Percentiles rank a stretch among this genome's conserved stretches.
Evolutionary conservation across 1,140 invertebrate genomes (phyloP).

Genomic region (Oncopeltus fasciatus): DNA sequence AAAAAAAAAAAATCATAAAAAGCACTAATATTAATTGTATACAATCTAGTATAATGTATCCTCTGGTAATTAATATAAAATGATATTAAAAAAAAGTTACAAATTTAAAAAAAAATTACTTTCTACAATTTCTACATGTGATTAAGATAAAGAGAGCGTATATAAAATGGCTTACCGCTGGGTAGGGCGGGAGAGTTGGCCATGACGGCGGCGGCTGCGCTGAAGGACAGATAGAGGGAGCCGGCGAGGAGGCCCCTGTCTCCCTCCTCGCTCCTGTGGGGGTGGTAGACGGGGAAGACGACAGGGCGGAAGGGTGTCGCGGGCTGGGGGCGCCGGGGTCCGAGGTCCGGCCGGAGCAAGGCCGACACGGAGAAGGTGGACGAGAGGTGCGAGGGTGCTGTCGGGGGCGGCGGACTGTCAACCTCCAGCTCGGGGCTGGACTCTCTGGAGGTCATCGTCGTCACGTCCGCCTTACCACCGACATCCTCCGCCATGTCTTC

Average conservation of each 20-base stretch:
- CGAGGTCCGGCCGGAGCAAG: slow-evolving; percentile 55
- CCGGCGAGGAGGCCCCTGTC: slow-evolving; percentile 36
- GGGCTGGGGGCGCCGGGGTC: slow-evolving; percentile 37
- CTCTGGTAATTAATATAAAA: too few relatives aligned
- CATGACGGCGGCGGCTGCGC: slow-evolving; percentile 37
- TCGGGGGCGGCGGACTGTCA: slow-evolving; percentile 41
- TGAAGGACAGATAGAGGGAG: slow-evolving; percentile 41
- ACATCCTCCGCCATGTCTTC: slow-evolving; percentile 22
- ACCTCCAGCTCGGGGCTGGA: slow-evolving; percentile 54
- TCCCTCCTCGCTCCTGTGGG: slow-evolving; percentile 28
- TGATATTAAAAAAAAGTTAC: too few relatives aligned
- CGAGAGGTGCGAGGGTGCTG: slow-evolving; percentile 39
- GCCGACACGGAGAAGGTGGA: slow-evolving; percentile 68
- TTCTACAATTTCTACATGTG: too few relatives aligned
- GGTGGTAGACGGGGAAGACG: slow-evolving; percentile 15
- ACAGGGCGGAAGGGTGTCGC: slow-evolving; percentile 15
- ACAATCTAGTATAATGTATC: too few relatives aligned
- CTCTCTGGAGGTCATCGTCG: slow-evolving; percentile 40
- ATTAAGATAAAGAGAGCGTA: neutral
- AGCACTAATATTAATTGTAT: too few relatives aligned
- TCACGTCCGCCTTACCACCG: slow-evolving; percentile 31
- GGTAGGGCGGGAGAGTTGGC: slow-evolving; percentile 21
- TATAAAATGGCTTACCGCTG: slow-evolving; percentile 16
- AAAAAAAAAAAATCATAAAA: too few relatives aligned
- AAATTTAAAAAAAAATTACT: too few relatives aligned